Percentiles rank a stretch among this genome's conserved stretches.
phyloP scores from a whole-genome alignment of 2,797 vertebrate genomes.

The Artibeus jamaicensis region DNA sequence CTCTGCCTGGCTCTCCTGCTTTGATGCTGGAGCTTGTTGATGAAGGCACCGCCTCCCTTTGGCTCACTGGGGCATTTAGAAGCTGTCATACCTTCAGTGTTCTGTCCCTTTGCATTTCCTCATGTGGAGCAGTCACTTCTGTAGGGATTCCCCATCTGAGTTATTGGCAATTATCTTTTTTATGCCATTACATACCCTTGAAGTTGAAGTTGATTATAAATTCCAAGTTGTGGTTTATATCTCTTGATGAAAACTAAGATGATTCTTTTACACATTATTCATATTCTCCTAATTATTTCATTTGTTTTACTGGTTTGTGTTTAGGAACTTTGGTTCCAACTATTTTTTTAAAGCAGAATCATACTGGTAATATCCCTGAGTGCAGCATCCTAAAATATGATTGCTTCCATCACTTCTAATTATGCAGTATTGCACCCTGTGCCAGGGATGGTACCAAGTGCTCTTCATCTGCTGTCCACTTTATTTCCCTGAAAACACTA shows the following conservation, averaged over 20 bases:
- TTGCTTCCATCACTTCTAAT: fast-evolving
- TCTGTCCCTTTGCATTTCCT: not conserved
- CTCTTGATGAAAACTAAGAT: not conserved
- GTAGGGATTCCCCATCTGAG: not conserved
- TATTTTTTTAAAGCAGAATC: not conserved
- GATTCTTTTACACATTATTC: not conserved
- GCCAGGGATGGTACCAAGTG: not conserved
- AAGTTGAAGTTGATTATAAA: not conserved
- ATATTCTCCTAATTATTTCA: not conserved
- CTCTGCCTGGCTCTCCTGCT: not conserved
- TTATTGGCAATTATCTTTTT: not conserved
- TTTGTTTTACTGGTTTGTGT: not conserved
- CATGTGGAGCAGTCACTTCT: not conserved
- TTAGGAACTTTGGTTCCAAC: not conserved
- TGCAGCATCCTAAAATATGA: not conserved
- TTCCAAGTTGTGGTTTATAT: not conserved
- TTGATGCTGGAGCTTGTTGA: fast-evolving
- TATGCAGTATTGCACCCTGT: not conserved
- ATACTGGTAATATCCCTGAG: not conserved
- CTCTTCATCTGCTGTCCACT: not conserved
- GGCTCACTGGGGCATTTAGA: not conserved
- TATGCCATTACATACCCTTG: not conserved
- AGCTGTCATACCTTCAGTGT: fast-evolving
- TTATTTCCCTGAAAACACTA: too few relatives aligned
- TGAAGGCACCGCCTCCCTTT: not conserved